These are phyloP conservation scores for Paradisaea rubra DNA, from an alignment of 2,113 vertebrate genomes.

Conservation along the genomic window DNA sequence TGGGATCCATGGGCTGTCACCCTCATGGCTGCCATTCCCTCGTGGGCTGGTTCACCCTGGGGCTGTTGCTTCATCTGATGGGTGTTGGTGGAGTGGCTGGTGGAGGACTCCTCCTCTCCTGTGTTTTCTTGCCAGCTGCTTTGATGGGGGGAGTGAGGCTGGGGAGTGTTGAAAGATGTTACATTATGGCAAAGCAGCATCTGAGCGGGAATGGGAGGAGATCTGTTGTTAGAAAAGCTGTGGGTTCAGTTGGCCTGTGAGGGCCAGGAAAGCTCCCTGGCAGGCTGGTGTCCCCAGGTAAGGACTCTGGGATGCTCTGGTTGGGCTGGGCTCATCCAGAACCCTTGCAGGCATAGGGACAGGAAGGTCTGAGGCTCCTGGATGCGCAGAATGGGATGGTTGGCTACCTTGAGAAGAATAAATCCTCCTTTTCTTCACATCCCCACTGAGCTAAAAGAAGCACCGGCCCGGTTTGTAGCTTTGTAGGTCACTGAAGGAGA, in stretches of 20 bases:
- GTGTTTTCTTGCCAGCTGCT: not conserved
- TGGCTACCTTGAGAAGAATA: not conserved
- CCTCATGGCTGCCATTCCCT: not conserved
- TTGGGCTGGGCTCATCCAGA: not conserved
- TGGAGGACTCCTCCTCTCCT: not conserved
- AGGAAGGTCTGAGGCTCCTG: not conserved
- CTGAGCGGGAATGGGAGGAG: not conserved
- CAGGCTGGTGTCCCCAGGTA: not conserved
- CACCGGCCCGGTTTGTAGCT: not conserved
- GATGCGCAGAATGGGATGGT: not conserved
- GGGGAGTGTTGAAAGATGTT: not conserved
- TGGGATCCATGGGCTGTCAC: rapidly evolving
- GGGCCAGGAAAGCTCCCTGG: not conserved
- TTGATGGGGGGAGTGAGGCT: not conserved
- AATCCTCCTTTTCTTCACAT: not conserved
- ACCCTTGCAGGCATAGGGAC: not conserved
- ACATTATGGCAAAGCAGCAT: not conserved
- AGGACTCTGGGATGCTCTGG: rapidly evolving
- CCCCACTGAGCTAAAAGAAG: slow-evolving; percentile 1
- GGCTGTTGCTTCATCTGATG: not conserved
- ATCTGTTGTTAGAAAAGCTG: not conserved
- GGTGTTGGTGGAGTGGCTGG: not conserved
- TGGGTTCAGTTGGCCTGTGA: not conserved
- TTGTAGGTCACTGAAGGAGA: slow-evolving; percentile 47
- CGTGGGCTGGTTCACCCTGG: not conserved